phyloP scores from a whole-genome alignment of 2,888 invertebrate genomes.

The Macropis europaea region DNA sequence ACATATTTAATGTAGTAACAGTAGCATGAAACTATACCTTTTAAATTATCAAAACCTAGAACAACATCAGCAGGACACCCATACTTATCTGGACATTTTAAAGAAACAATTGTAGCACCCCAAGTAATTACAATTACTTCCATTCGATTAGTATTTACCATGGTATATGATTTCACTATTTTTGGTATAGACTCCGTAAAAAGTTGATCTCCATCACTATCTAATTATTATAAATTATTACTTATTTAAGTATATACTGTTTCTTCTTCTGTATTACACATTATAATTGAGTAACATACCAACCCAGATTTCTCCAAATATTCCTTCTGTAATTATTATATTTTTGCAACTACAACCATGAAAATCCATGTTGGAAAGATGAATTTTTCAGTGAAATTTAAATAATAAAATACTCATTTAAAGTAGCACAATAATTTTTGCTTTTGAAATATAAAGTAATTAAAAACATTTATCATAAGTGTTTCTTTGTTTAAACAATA shows the following conservation, averaged over 20 bases:
- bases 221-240: conserved; percentile 20
- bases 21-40: conserved; percentile 80
- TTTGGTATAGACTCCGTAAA: conserved; percentile 20
- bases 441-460: not conserved
- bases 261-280: not conserved
- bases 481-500: conserved; percentile 30
- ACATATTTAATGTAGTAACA: not conserved
- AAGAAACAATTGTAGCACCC: conserved; percentile 89
- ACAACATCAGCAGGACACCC: conserved; percentile 88
- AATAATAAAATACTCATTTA: not conserved
- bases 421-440: conserved; percentile 26
- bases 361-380: conserved; percentile 35
- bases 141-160: conserved; percentile 85
- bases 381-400: not conserved
- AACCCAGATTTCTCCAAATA: conserved; percentile 66
- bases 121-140: conserved; percentile 86
- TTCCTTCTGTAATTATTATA: conserved; percentile 65
- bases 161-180: conserved; percentile 80
- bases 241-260: not conserved
- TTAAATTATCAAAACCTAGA: conserved; percentile 89
- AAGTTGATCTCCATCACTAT: conserved; percentile 18
- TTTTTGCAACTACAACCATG: conserved; percentile 65
- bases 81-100: conserved; percentile 88
- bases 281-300: conserved; percentile 44
- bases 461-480: not conserved